Base-by-base conservation (phyloP, 1,140 invertebrate genomes). In the Hormaphis cornu region DNA sequence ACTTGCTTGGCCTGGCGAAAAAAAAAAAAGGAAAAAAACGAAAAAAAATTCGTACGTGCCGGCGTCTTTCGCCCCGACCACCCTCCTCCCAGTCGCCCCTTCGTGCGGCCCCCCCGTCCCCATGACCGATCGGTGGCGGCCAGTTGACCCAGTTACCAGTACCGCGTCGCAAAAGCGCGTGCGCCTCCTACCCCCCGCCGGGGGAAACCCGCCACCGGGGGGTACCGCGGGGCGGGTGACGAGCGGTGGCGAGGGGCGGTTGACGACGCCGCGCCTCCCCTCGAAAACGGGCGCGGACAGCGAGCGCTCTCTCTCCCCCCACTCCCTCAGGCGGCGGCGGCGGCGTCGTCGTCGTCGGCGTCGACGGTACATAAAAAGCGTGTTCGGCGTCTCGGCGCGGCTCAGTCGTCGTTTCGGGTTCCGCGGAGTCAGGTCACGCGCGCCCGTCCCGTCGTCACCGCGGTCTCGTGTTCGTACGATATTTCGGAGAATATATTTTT, bases 311-410 rank as follows among this genome's bases (percentile, higher is more conserved):
- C 9, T 20, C 37, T 26, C 10, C 30, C n/a, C n/a, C n/a, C n/a
- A n/a, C n/a, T n/a, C n/a, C n/a, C n/a, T n/a, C n/a, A n/a, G n/a
- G n/a, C n/a, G n/a, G n/a, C n/a, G n/a, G n/a, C n/a, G n/a, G n/a
- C n/a, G n/a, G n/a, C n/a, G n/a, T n/a, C n/a, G n/a, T n/a, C n/a
- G n/a, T n/a, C n/a, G n/a, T n/a, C n/a, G n/a, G n/a, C n/a, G n/a
- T n/a, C n/a, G n/a, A n/a, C n/a, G n/a, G n/a, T n/a, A n/a, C n/a
- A 46, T 30, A 50, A 66, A 66, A 66, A 66, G 61, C 61, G 44
- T 66, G 61, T 28, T 66, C 26, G 61, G 9, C 1, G n/a, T 30
- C 44, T 66, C 30, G 35, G 26, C 44, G 61, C 33, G n/a, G 14
- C 28, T 66, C 61, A 66, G 61, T 66, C 61, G 48, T 66, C 50